Evolutionary conservation across 30 jellyfish, hydroid and myxozoan species (phyloP), one percentile per base, ranked within the genome.

Genomic region (Cassiopea andromeda): DNA sequence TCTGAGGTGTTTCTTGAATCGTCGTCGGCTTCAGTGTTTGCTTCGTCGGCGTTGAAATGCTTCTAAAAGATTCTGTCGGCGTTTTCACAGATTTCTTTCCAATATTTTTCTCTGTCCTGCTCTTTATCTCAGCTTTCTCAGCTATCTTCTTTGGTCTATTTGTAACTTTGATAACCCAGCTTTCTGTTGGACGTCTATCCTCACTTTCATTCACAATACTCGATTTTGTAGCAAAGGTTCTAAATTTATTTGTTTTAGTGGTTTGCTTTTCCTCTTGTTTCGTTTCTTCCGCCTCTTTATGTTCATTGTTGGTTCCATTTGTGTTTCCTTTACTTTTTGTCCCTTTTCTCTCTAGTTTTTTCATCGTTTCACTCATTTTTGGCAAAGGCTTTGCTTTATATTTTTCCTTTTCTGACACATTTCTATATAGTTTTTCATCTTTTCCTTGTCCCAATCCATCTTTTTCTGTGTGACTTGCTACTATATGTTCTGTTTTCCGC

Each of bases 1-100:
- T 38, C 12, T 38, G 69, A 5, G 89, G 85, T 38, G 94, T 87
- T 54, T 87, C 94, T 4, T 44, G 46, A 19, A 87, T 58, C 57
- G 81, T 77, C 2, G 94, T 87, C 12, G 94, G 94, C 57, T 78
- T 77, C 58, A 49, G 6, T 17, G 90, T 87, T 15, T 73, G 89
- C 12, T 43, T 50, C 1, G 94, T 87, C 17, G 82, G 84, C 44
- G 91, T 83, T n/a, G 91, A 83, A 3, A 27, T 59, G 27, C 43
- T 83, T 1, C 50, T 72, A n/a, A 14, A 46, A 19, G 91, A 38
- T n/a, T 7, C 48, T 19, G 83, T 73, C 16, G 91, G 85, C 46
- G 61, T 48, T 2, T 80, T 13, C 16, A 12, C 69, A 19, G 67
- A 13, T 61, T 80, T 80, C 17, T 7, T 48, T 60, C 16, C 17